Percentiles rank a stretch among this genome's conserved stretches.
Evolutionary conservation across 1,140 invertebrate genomes (phyloP).

Genomic region (Drosophila guanche): DNA sequence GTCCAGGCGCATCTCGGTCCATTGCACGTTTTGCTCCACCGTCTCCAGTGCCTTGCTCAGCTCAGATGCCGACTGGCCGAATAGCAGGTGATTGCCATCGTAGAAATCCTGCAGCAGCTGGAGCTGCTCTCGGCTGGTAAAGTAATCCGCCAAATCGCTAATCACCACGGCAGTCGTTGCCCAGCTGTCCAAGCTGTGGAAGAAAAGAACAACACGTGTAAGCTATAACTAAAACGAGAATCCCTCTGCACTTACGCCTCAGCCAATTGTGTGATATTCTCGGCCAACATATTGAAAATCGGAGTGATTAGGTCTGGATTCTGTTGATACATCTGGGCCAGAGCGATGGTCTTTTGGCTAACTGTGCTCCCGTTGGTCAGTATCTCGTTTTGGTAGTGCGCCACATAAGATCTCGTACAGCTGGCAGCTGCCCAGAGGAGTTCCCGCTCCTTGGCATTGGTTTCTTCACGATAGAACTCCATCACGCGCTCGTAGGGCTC

Average conservation of each 20-base stretch:
- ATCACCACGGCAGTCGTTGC: conserved; percentile 78
- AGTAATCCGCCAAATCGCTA: conserved; percentile 82
- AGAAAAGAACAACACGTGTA: conserved; percentile 7
- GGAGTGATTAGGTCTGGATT: conserved; percentile 78
- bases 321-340: conserved; percentile 81
- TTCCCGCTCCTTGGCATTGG: conserved; percentile 32
- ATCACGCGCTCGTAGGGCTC: conserved; percentile 51
- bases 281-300: conserved; percentile 53
- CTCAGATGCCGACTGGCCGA: conserved; percentile 34
- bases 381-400: conserved; percentile 44
- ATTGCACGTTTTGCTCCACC: conserved; percentile 53
- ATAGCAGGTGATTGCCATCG: conserved; percentile 27
- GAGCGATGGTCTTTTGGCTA: conserved; percentile 50
- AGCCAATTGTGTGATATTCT: conserved; percentile 38
- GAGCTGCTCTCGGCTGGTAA: conserved; percentile 83
- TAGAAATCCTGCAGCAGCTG: conserved; percentile 49
- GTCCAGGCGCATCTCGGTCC: conserved; percentile 43
- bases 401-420: conserved; percentile 42
- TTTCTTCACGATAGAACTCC: conserved; percentile 33
- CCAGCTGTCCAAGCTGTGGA: conserved; percentile 74
- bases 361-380: conserved; percentile 13
- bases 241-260: conserved; percentile 42
- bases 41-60: conserved; percentile 32
- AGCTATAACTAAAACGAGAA: not conserved
- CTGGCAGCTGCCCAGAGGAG: conserved; percentile 54